A percentile compares a stretch with the other conserved stretches of the same genome.
Conservation (phyloP, 2,888 invertebrate genomes). For the Hartigia nigra region DNA sequence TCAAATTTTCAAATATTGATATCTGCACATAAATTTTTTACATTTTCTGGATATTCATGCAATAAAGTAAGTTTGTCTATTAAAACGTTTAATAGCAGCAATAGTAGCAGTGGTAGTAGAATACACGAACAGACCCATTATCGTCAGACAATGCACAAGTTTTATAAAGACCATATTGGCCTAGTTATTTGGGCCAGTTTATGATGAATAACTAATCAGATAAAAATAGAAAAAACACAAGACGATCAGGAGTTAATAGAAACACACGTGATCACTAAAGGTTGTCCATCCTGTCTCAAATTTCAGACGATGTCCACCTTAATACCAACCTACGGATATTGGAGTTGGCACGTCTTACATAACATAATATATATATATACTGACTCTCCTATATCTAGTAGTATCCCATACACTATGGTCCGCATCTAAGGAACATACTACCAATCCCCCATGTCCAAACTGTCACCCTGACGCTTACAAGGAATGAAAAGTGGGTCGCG, state of each 20-base stretch:
- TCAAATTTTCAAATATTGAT: background rate
- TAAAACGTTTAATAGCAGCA: background rate
- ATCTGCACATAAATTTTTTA: background rate
- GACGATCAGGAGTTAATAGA: background rate
- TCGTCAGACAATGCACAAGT: background rate
- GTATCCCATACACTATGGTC: background rate
- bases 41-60: background rate
- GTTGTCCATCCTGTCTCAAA: background rate
- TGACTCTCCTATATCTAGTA: background rate
- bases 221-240: background rate
- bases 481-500: constrained; percentile 1
- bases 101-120: background rate
- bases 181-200: background rate
- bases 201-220: background rate
- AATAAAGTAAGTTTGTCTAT: background rate
- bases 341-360: constrained; percentile 2
- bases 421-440: background rate
- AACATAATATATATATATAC: background rate
- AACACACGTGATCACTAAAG: background rate
- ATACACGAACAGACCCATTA: background rate
- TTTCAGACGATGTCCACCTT: background rate
- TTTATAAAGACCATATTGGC: background rate
- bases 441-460: background rate
- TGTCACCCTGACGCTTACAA: background rate
- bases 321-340: constrained; percentile 1